phyloP scores from a whole-genome alignment of 2,113 vertebrate genomes.

The Rousettus leschenaultii region DNA sequence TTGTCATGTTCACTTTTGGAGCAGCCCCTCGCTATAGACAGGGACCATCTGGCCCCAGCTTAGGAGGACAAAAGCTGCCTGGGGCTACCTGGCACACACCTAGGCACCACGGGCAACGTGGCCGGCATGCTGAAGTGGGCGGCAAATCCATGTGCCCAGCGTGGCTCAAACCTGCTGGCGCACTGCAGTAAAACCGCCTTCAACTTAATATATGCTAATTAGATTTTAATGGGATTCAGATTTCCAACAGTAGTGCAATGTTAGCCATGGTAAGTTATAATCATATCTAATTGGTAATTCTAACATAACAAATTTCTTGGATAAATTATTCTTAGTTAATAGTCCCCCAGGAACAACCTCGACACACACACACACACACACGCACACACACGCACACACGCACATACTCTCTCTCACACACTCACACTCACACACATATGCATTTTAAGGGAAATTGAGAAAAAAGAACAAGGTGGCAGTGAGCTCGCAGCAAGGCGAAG shows the following conservation, averaged over 20 bases:
- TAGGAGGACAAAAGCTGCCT: not conserved
- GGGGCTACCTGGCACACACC: not conserved
- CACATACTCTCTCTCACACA: not conserved
- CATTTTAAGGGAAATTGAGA: slow-evolving; percentile 41
- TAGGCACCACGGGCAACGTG: not conserved
- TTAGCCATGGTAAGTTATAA: slow-evolving; percentile 81
- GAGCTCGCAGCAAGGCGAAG: not conserved
- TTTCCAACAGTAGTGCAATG: slow-evolving; percentile 71
- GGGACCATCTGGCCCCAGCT: not conserved
- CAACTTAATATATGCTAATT: slow-evolving; percentile 82
- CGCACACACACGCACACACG: not conserved
- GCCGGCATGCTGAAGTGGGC: rapidly evolving
- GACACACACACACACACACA: not conserved
- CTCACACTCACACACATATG: not conserved
- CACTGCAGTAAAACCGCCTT: slow-evolving; percentile 68
- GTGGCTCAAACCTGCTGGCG: not conserved
- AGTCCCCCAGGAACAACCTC: slow-evolving; percentile 77
- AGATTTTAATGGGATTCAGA: slow-evolving; percentile 82
- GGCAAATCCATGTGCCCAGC: rapidly evolving
- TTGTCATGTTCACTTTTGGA: not conserved
- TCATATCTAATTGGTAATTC: slow-evolving; percentile 86
- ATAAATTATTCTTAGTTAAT: slow-evolving; percentile 85
- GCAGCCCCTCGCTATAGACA: not conserved
- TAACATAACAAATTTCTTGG: slow-evolving; percentile 85
- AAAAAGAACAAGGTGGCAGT: not conserved